phyloP scores from a whole-genome alignment of 2,797 vertebrate species.

The Lepilemur septentrionalis region DNA sequence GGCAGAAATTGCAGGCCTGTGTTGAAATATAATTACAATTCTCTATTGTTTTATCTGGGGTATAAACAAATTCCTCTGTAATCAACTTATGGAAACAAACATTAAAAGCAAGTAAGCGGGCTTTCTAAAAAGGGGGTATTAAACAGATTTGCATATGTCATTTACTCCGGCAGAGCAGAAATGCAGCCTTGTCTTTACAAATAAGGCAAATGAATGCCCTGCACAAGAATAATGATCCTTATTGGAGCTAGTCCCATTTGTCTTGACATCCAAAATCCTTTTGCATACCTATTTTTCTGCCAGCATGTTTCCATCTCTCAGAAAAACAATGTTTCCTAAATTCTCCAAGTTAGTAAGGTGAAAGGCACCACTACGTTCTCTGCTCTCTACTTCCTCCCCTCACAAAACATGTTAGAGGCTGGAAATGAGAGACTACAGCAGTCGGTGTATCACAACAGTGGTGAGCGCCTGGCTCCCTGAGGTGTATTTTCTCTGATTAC shows the following conservation, averaged over 20 bases:
- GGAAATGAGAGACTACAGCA: background rate
- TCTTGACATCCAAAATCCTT: background rate
- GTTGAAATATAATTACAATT: slow-evolving; percentile 60
- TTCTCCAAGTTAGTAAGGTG: background rate
- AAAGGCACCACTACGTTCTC: background rate
- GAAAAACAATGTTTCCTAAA: background rate
- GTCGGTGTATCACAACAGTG: background rate
- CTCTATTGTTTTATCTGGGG: slow-evolving; percentile 30
- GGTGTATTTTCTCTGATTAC: background rate
- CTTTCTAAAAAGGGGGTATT: background rate
- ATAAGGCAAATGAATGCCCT: background rate
- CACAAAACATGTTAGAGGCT: background rate
- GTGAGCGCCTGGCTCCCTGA: background rate
- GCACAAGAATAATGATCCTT: background rate
- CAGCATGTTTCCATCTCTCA: background rate
- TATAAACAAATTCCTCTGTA: slow-evolving; percentile 31
- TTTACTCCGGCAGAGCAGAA: slow-evolving; percentile 19
- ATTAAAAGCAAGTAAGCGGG: slow-evolving; percentile 41
- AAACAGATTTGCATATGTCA: background rate
- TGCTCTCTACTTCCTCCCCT: background rate
- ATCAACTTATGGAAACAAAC: slow-evolving; percentile 54
- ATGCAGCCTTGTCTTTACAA: background rate
- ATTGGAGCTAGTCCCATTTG: background rate
- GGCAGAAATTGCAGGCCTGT: slow-evolving; percentile 5
- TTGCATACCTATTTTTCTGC: background rate